These are phyloP conservation scores for Turnix velox DNA, from an alignment of 2,113 vertebrate species.

Conservation along the genomic window DNA sequence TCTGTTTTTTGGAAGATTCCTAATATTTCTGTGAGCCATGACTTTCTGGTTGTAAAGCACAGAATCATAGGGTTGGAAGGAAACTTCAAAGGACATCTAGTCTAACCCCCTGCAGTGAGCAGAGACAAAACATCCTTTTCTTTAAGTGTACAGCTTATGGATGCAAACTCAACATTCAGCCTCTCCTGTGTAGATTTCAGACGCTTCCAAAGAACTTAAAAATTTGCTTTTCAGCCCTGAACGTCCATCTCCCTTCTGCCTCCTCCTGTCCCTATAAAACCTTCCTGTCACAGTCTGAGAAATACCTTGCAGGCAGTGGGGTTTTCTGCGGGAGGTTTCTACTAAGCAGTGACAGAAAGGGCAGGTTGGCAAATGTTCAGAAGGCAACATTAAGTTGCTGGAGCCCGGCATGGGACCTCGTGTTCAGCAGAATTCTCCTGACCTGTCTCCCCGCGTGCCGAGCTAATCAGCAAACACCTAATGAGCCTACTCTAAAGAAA, in stretches of 20 bases:
- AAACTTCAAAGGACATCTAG: too few relatives aligned
- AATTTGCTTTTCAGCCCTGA: background rate
- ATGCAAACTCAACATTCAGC: background rate
- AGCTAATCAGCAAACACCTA: conserved; percentile 98
- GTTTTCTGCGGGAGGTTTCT: conserved; percentile 76
- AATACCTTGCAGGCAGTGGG: conserved; percentile 76
- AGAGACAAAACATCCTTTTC: background rate
- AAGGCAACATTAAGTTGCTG: conserved; percentile 82
- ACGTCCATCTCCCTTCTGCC: background rate
- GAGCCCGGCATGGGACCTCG: conserved; percentile 91
- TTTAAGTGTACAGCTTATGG: background rate
- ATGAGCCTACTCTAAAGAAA: conserved; percentile 93
- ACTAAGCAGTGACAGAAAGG: conserved; percentile 83
- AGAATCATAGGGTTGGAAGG: too few relatives aligned
- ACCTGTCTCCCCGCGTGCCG: conserved; percentile 84
- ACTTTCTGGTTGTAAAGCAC: background rate
- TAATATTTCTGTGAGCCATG: background rate
- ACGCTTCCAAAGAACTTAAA: background rate
- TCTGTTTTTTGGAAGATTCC: background rate
- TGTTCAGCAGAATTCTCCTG: conserved; percentile 98
- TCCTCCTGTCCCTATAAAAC: background rate
- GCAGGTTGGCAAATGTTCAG: conserved; percentile 89
- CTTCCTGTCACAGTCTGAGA: conserved; percentile 79
- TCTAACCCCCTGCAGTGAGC: too few relatives aligned
- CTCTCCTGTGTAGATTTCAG: background rate